Percentiles rank a stretch among this genome's conserved stretches.
Evolutionary conservation across 2,888 invertebrate species (phyloP).

Genomic region (Melipona beecheii): DNA sequence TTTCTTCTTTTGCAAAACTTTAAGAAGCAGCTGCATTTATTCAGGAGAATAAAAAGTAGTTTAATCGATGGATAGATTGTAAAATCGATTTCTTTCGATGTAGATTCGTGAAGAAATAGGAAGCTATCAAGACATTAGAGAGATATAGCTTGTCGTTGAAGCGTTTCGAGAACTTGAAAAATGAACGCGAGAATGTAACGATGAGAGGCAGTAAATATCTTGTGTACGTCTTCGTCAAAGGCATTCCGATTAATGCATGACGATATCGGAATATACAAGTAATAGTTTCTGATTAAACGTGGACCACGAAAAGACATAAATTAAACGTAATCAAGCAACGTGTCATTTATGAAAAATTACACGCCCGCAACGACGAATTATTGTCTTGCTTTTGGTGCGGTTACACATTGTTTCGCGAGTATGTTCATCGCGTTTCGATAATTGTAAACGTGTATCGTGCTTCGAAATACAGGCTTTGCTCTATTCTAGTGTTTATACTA

Average conservation of each 20-base stretch:
- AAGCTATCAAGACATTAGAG: no score
- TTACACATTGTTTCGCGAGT: slow-evolving; percentile 5
- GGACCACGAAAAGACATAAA: slow-evolving; percentile 4
- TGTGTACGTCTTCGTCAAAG: not conserved
- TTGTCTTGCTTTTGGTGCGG: not conserved
- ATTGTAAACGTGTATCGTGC: not conserved
- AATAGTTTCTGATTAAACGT: slow-evolving; percentile 14
- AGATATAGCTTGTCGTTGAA: not conserved
- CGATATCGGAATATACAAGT: not conserved
- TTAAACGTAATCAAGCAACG: slow-evolving; percentile 7
- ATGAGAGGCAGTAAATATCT: not conserved
- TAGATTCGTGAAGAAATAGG: no score
- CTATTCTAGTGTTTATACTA: no score
- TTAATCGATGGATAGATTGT: not conserved
- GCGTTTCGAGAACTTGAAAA: not conserved
- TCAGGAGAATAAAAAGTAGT: not conserved
- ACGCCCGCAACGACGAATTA: not conserved
- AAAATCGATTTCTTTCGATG: no score
- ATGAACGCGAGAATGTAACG: not conserved
- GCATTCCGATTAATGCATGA: not conserved
- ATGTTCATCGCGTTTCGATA: slow-evolving; percentile 2
- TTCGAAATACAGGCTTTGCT: not conserved
- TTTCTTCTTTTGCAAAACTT: not conserved
- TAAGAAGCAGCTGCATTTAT: not conserved
- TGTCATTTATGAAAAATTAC: not conserved